Conservation (phyloP, 1,140 invertebrate species). For the Delia radicum region DNA sequence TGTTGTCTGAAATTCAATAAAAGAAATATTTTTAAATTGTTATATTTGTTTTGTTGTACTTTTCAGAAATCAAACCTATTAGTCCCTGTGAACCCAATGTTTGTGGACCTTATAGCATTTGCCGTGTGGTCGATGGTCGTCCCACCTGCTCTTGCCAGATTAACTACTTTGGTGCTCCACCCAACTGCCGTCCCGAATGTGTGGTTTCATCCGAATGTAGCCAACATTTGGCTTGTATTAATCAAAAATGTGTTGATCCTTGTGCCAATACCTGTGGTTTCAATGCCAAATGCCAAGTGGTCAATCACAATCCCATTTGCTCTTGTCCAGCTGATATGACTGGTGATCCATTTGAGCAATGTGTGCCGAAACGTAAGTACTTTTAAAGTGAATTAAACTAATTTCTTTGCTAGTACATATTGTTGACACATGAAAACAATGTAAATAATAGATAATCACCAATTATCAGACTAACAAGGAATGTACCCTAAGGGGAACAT, state of each 20-base stretch:
- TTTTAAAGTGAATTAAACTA: neutral
- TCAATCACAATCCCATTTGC: conserved; percentile 83
- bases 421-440: neutral
- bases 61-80: conserved; percentile 55
- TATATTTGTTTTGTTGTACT: conserved; percentile 30
- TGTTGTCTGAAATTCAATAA: neutral
- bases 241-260: conserved; percentile 79
- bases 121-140: conserved; percentile 67
- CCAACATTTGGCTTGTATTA: conserved; percentile 72
- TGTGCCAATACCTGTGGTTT: conserved; percentile 78
- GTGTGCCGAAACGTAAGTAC: conserved; percentile 68
- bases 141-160: conserved; percentile 78
- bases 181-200: conserved; percentile 77
- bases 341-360: conserved; percentile 83
- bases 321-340: conserved; percentile 72
- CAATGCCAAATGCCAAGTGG: conserved; percentile 75
- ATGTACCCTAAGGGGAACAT: too few species aligned
- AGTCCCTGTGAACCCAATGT: conserved; percentile 79
- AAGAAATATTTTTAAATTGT: conserved; percentile 12
- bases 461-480: too few species aligned
- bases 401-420: neutral
- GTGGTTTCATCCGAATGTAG: conserved; percentile 76
- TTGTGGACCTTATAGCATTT: conserved; percentile 79
- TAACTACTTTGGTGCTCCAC: conserved; percentile 75
- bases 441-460: too few species aligned